These are phyloP conservation scores for Drosophila fuyamai DNA, from an alignment of 1,140 invertebrate species.

Conservation along the genomic window DNA sequence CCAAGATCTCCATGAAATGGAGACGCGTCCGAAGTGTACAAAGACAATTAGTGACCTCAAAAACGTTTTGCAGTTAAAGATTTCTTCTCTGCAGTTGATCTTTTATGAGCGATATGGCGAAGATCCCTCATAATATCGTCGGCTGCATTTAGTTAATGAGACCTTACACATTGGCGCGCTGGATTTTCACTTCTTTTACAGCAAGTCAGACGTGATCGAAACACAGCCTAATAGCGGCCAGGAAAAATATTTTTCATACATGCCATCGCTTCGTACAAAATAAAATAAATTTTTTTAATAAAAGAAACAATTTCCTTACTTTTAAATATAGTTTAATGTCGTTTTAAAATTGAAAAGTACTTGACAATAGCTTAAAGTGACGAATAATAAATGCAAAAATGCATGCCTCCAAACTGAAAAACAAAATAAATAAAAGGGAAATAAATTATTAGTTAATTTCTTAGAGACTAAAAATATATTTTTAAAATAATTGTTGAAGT, in stretches of 20 bases:
- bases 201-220: conserved; percentile 55
- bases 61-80: conserved; percentile 76
- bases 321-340: no score
- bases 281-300: no score
- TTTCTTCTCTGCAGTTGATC: conserved; percentile 54
- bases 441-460: no score
- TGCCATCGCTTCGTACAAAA: background rate
- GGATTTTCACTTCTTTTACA: conserved; percentile 59
- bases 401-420: no score
- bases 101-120: conserved; percentile 60
- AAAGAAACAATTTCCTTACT: no score
- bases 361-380: no score
- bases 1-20: conserved; percentile 51
- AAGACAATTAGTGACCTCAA: conserved; percentile 78
- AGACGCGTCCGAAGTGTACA: conserved; percentile 45
- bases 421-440: no score
- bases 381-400: no score
- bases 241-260: background rate
- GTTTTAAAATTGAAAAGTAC: no score
- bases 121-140: conserved; percentile 41
- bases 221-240: conserved; percentile 3
- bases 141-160: conserved; percentile 75
- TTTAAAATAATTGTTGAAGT: no score
- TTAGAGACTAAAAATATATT: no score
- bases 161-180: conserved; percentile 51